These are phyloP conservation scores for Amaurobius ferox DNA, from an alignment of 2,888 invertebrate species.

Conservation along the genomic window DNA sequence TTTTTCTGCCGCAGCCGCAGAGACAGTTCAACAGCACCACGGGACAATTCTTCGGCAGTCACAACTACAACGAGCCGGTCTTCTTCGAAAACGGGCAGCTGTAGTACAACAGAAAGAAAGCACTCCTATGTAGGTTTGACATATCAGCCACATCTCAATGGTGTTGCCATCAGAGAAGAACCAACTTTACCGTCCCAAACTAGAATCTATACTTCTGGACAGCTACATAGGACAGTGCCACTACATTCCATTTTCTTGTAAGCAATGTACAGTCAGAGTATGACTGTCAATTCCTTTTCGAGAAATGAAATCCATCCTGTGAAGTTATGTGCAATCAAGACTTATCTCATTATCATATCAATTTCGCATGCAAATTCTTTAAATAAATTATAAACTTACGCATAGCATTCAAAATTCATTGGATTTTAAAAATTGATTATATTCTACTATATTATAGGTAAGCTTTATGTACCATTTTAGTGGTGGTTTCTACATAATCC, in stretches of 20 bases:
- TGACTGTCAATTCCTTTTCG: conserved; percentile 24
- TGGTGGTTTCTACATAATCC: too few relatives aligned
- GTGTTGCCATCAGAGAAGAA: conserved; percentile 48
- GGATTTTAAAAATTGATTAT: too few relatives aligned
- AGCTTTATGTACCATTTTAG: too few relatives aligned
- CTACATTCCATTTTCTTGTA: conserved; percentile 58
- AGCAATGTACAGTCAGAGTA: conserved; percentile 13
- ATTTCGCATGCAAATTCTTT: not conserved
- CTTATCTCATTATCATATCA: not conserved
- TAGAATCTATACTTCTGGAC: conserved; percentile 63
- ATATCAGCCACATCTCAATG: conserved; percentile 51
- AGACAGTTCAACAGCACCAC: conserved; percentile 26
- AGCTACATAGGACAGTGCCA: conserved; percentile 68
- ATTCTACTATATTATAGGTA: too few relatives aligned
- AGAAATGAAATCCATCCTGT: not conserved
- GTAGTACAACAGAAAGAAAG: conserved; percentile 36
- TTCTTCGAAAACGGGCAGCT: conserved; percentile 39
- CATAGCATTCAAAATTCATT: too few relatives aligned
- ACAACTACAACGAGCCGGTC: conserved; percentile 53
- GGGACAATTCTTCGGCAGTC: conserved; percentile 55
- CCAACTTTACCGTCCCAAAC: conserved; percentile 57
- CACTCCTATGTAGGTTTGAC: conserved; percentile 66
- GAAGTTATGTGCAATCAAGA: conserved; percentile 6
- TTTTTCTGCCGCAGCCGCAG: conserved; percentile 58
- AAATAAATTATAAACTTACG: too few relatives aligned